Evolutionary conservation across 1,140 invertebrate genomes (phyloP).

Genomic region (Drosophila truncata): DNA sequence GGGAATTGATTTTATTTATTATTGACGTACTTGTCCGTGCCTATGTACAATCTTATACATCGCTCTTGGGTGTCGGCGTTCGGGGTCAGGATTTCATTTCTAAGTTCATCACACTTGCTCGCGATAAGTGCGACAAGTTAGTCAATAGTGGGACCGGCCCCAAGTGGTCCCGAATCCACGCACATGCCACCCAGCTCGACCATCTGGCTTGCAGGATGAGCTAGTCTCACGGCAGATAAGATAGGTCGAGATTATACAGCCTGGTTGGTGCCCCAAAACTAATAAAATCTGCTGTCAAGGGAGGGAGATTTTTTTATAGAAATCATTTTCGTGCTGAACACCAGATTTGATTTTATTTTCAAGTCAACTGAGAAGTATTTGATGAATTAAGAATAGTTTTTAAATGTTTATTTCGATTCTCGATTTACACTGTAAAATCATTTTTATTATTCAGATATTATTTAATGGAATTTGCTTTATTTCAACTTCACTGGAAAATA

Average conservation of each 20-base stretch:
- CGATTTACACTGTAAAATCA: not conserved
- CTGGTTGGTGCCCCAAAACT: not conserved
- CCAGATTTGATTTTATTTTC: not conserved
- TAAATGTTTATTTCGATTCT: not conserved
- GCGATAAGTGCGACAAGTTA: conserved; percentile 30
- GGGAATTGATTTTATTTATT: conserved; percentile 37
- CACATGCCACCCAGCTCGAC: not conserved
- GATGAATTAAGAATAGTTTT: not conserved
- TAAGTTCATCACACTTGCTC: conserved; percentile 22
- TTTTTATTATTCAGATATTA: not conserved
- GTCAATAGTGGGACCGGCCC: conserved; percentile 6
- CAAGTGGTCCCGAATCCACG: not conserved
- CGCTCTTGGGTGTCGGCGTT: conserved; percentile 3
- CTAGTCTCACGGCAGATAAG: conserved; percentile 18
- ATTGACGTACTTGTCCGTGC: conserved; percentile 18
- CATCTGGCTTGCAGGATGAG: conserved; percentile 19
- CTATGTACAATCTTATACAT: conserved; percentile 12
- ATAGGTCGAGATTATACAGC: conserved; percentile 17
- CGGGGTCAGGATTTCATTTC: conserved; percentile 17
- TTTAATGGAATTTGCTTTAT: too few species aligned
- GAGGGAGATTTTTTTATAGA: not conserved
- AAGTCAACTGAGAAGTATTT: not conserved
- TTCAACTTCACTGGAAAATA: too few species aligned
- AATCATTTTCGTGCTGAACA: not conserved
- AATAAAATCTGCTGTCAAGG: conserved; percentile 7